Evolutionary conservation across 2,113 vertebrate species (phyloP), one percentile per base, ranked within the genome.

Genomic region (Ciconia boyciana): DNA sequence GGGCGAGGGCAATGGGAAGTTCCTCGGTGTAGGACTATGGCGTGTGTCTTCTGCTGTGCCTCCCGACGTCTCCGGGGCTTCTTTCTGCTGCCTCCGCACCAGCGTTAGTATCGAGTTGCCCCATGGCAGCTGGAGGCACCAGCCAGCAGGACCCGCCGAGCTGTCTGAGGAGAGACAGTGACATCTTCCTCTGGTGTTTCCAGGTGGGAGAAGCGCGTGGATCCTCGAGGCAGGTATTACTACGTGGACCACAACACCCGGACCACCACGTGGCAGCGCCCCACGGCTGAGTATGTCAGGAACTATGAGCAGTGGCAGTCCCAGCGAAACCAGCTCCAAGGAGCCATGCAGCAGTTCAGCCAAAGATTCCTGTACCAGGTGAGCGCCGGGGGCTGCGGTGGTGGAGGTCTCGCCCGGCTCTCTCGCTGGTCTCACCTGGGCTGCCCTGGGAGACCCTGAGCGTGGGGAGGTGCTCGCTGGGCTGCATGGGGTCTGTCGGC

Each of bases 311-410:
- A 99, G 97, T 99, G 99, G 99, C 99, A 99, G 97, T 99, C 98
- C 2, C 99, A 99, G 97, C 98, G 99, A 87, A 99, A 72, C 93
- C 99, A 99, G 98, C 98, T 99, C 44, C 99, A 99, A 64, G 99
- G 99, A 8, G 99, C 99, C 97, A 99, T 99, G 99, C 99, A 99
- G 94, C 99, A 99, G 83, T 99, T 99, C 98, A 99, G 99, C 98
- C 99, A 99, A 97, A 98, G 99, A 91, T 99, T 99, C 98, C 99
- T 99, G 90, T 99, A 99, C 97, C 99, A 99, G 99, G 99, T 99
- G 97, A 96, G 97, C 60, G 62, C 41, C 0, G 3, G 24, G 24
- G 7, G 6, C 13, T 29, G 34, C 9, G 24, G 19, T 7, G 74
- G 48, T 15, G 36, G 62, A 83, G 79, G 49, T 89, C 89, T 60